phyloP scores from a whole-genome alignment of 1,140 invertebrate species.

The Drosophila pectinifera region DNA sequence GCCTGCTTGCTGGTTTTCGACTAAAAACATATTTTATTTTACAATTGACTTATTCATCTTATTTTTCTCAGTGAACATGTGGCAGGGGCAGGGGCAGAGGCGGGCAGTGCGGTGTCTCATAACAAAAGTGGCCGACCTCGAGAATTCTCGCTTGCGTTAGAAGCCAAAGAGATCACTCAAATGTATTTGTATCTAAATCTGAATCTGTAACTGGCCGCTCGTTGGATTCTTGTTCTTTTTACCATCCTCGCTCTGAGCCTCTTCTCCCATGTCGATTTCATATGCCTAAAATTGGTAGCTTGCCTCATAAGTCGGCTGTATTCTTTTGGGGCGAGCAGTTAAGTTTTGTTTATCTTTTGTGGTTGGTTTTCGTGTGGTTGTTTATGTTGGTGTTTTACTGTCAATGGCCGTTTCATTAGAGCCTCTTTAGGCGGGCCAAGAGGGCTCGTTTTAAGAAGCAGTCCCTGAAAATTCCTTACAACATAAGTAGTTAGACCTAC shows the following conservation, averaged over 20 bases:
- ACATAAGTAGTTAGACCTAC: neutral
- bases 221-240: constrained; percentile 21
- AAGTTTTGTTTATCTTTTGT: constrained; percentile 40
- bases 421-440: constrained; percentile 18
- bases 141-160: constrained; percentile 54
- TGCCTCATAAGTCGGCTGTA: constrained; percentile 41
- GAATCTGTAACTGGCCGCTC: constrained; percentile 9
- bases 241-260: constrained; percentile 33
- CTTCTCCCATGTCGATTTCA: constrained; percentile 28
- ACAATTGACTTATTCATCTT: neutral
- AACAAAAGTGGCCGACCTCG: constrained; percentile 75
- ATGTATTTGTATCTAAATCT: constrained; percentile 45
- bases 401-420: constrained; percentile 40
- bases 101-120: constrained; percentile 20
- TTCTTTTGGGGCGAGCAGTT: constrained; percentile 36
- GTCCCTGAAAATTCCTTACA: constrained; percentile 2
- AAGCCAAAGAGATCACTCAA: constrained; percentile 62
- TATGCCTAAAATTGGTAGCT: constrained; percentile 68
- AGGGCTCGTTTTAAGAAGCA: neutral
- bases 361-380: constrained; percentile 13
- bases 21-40: neutral
- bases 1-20: too few species aligned
- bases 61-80: neutral
- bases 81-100: constrained; percentile 18
- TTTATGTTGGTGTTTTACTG: constrained; percentile 16